phyloP scores from a whole-genome alignment of 2,888 invertebrate species.

The Leucophenga montana region DNA sequence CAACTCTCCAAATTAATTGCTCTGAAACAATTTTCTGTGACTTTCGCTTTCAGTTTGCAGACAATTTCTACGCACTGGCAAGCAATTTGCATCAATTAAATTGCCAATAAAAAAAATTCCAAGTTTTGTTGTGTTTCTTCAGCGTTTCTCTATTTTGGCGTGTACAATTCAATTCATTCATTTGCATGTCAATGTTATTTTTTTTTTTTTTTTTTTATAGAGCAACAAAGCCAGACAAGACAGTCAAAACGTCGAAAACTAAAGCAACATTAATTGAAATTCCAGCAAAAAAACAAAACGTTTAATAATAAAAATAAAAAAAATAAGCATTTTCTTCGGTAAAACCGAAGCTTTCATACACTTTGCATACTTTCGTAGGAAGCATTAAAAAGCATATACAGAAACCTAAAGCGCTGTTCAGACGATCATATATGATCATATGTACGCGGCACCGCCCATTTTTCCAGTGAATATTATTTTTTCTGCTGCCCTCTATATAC shows the following conservation, averaged over 20 bases:
- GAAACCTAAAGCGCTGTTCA: no score
- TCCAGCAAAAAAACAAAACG: constrained; percentile 5
- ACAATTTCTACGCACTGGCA: neutral
- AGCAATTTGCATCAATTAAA: constrained; percentile 16
- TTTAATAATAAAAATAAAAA: neutral
- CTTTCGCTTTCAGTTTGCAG: constrained; percentile 15
- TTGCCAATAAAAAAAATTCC: neutral
- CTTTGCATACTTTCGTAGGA: no score
- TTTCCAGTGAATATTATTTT: no score
- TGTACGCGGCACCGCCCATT: no score
- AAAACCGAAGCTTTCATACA: no score
- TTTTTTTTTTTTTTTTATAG: neutral
- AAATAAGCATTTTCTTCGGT: neutral
- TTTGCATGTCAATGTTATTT: constrained; percentile 18
- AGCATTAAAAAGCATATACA: no score
- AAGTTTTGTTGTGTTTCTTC: constrained; percentile 8
- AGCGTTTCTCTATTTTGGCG: constrained; percentile 13
- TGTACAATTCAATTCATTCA: constrained; percentile 4
- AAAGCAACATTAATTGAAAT: constrained; percentile 18
- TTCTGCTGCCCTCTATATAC: no score
- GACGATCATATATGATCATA: no score
- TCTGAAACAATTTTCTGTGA: neutral
- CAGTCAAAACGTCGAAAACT: neutral
- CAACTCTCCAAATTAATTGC: no score
- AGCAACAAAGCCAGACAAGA: neutral